Evolutionary conservation across 2,888 invertebrate species (phyloP).

Genomic region (Mythimna ferrago): DNA sequence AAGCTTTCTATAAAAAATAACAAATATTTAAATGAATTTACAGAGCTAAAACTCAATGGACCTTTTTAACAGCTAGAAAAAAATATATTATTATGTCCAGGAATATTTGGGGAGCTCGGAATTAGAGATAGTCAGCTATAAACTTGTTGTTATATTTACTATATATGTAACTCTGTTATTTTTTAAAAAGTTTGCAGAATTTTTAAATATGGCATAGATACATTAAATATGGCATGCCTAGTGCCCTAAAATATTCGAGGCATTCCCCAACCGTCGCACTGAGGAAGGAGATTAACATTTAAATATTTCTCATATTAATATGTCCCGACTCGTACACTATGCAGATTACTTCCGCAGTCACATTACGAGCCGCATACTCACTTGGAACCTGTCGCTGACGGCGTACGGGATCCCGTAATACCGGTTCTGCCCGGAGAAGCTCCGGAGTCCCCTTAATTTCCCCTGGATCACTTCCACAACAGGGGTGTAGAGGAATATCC

Average conservation of each 20-base stretch:
- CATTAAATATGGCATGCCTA: no score
- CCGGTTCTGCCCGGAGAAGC: conserved; percentile 77
- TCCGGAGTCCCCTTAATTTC: conserved; percentile 76
- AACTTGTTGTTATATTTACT: no score
- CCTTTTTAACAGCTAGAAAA: no score
- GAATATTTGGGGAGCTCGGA: no score
- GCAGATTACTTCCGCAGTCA: conserved; percentile 39
- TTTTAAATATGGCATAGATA: no score
- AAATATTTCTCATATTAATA: conserved; percentile 32
- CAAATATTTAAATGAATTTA: no score
- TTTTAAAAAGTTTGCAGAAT: no score
- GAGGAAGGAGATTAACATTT: conserved; percentile 18
- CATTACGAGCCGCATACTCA: conserved; percentile 65
- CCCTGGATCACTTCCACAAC: conserved; percentile 78
- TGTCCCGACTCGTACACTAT: conserved; percentile 16
- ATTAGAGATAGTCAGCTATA: no score
- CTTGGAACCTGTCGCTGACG: conserved; percentile 80
- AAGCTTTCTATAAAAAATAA: no score
- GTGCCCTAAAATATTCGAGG: not conserved
- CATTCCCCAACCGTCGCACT: not conserved
- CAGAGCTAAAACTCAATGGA: no score
- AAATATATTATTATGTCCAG: no score
- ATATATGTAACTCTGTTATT: no score
- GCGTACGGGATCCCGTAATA: conserved; percentile 86
- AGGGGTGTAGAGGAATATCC: conserved; percentile 71